These are phyloP conservation scores for Netelia virgata DNA, from an alignment of 2,888 invertebrate genomes.

Conservation along the genomic window DNA sequence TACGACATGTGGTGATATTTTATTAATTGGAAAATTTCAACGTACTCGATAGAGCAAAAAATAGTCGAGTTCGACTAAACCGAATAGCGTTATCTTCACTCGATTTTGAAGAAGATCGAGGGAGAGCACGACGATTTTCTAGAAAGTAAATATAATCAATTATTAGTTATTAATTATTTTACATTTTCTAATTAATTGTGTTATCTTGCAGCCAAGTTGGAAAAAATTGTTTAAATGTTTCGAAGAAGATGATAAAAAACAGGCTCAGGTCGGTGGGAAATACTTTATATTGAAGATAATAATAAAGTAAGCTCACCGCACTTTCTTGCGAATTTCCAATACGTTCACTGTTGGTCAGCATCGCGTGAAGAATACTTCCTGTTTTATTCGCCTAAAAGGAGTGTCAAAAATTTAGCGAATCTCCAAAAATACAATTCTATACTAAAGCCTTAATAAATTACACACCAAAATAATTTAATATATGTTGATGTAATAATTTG, in stretches of 20 bases:
- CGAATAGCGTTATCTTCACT: conserved; percentile 37
- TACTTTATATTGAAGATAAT: not conserved
- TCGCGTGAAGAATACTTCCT: conserved; percentile 32
- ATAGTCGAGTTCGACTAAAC: conserved; percentile 46
- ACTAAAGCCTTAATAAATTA: no score
- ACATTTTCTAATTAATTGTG: no score
- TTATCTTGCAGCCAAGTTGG: no score
- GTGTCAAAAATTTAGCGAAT: not conserved
- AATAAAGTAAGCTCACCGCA: conserved; percentile 20
- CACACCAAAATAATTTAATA: no score
- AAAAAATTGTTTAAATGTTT: no score
- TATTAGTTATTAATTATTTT: no score
- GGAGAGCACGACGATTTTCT: conserved; percentile 50
- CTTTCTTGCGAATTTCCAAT: conserved; percentile 12
- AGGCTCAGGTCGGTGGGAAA: no score
- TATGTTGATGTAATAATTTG: no score
- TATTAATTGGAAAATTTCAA: not conserved
- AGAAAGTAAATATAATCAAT: not conserved
- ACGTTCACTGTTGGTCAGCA: conserved; percentile 10
- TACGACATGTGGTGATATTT: not conserved
- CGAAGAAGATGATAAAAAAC: not conserved
- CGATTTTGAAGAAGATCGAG: conserved; percentile 52
- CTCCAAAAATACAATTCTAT: not conserved
- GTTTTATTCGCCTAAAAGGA: conserved; percentile 53
- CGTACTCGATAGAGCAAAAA: conserved; percentile 32